Evolutionary conservation across 2,113 vertebrate genomes (phyloP).

Genomic region (Sciurus niger): DNA sequence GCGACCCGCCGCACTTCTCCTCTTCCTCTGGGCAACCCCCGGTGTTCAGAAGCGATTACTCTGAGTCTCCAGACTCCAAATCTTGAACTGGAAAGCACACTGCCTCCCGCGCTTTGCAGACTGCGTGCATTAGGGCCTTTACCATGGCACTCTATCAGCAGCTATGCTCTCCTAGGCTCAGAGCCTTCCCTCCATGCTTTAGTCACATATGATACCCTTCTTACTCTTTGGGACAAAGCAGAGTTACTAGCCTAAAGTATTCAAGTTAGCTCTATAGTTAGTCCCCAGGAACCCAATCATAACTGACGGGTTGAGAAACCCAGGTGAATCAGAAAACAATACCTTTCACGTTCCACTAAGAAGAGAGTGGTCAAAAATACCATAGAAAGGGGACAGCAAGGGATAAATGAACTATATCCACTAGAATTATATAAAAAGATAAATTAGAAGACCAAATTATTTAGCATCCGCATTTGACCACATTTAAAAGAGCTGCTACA

Average conservation of each 20-base stretch:
- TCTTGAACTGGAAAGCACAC: background rate
- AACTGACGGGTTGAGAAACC: background rate
- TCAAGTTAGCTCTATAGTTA: background rate
- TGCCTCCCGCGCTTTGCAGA: background rate
- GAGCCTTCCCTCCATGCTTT: background rate
- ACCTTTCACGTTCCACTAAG: background rate
- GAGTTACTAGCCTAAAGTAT: background rate
- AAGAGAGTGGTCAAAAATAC: background rate
- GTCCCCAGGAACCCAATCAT: background rate
- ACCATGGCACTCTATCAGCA: background rate
- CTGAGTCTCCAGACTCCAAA: background rate
- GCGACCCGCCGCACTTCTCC: too few relatives aligned
- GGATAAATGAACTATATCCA: background rate
- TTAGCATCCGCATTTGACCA: background rate
- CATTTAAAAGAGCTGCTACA: constrained; percentile 33
- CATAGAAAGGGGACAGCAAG: background rate
- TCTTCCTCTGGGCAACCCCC: too few relatives aligned
- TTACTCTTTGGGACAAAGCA: background rate
- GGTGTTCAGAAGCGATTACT: too few relatives aligned
- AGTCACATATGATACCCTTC: background rate
- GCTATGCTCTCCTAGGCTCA: background rate
- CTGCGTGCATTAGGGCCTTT: background rate
- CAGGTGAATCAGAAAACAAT: constrained; percentile 2
- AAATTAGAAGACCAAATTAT: background rate
- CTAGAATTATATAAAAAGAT: constrained; percentile 30